Evolutionary conservation across 92 coral and sea anemone species (phyloP).

Genomic region (Siderastrea siderea): DNA sequence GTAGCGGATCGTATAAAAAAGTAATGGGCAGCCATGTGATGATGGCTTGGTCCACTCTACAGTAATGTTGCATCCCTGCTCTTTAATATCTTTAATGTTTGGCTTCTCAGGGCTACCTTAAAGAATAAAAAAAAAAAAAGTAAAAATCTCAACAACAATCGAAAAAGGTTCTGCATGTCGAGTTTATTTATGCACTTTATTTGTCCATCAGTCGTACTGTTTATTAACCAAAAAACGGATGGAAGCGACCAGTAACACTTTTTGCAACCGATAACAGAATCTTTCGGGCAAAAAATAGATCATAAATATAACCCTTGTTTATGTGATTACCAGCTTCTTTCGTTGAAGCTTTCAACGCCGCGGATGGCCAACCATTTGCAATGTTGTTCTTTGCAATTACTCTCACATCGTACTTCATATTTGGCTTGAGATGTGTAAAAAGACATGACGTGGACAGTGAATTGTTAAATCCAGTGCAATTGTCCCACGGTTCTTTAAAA

Average conservation of each 20-base stretch:
- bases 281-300: not conserved
- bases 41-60: not conserved
- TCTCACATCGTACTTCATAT: not conserved
- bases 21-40: constrained; percentile 11
- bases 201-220: no score
- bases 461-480: not conserved
- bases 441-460: not conserved
- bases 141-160: no score
- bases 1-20: constrained; percentile 11
- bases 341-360: not conserved
- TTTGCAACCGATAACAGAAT: not conserved
- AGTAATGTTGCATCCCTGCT: not conserved
- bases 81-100: not conserved
- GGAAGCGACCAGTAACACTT: not conserved
- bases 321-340: constrained; percentile 15
- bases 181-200: no score
- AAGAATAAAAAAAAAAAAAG: not conserved
- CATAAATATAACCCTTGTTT: not conserved
- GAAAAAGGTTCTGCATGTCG: no score
- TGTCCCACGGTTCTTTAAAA: not conserved
- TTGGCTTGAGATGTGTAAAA: not conserved
- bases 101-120: not conserved
- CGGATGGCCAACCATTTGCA: constrained; percentile 21
- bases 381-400: constrained; percentile 8
- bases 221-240: not conserved